Conservation (phyloP, 2,797 vertebrate species). For the Pteronotus mesoamericanus region DNA sequence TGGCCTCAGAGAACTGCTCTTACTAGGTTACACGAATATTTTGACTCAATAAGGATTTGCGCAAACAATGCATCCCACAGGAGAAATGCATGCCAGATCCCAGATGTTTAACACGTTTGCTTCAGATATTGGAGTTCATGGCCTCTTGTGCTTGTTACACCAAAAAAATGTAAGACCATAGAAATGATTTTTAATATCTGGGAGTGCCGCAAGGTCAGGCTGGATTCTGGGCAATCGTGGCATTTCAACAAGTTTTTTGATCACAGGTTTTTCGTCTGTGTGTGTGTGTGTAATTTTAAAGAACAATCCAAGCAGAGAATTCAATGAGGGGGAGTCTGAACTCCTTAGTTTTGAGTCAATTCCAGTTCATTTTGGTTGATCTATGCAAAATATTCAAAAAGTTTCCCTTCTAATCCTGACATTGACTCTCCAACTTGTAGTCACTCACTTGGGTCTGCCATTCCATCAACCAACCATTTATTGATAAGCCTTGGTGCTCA, state of each 20-base stretch:
- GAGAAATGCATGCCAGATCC: constrained; percentile 77
- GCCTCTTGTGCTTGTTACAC: constrained; percentile 79
- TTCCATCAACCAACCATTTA: not conserved
- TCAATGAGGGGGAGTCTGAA: constrained; percentile 36
- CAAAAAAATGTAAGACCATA: constrained; percentile 73
- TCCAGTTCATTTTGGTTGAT: constrained; percentile 27
- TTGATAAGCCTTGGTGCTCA: not conserved
- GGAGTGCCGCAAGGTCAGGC: constrained; percentile 62
- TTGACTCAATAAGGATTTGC: constrained; percentile 79
- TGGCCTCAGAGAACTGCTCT: constrained; percentile 73
- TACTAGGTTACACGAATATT: constrained; percentile 80
- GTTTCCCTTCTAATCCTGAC: constrained; percentile 42
- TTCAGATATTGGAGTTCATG: constrained; percentile 79
- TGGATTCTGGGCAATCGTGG: constrained; percentile 51
- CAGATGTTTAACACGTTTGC: constrained; percentile 82
- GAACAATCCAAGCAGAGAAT: constrained; percentile 26
- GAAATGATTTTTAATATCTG: constrained; percentile 80
- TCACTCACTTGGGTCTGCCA: not conserved
- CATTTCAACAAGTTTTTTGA: constrained; percentile 61
- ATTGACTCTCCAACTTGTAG: constrained; percentile 5
- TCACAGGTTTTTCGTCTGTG: constrained; percentile 52
- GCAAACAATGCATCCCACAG: constrained; percentile 79
- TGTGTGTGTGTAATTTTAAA: not conserved
- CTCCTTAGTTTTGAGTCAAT: constrained; percentile 41
- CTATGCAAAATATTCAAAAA: constrained; percentile 17